Base-by-base conservation (phyloP, 2,113 vertebrate genomes). In the Crypturellus undulatus region DNA sequence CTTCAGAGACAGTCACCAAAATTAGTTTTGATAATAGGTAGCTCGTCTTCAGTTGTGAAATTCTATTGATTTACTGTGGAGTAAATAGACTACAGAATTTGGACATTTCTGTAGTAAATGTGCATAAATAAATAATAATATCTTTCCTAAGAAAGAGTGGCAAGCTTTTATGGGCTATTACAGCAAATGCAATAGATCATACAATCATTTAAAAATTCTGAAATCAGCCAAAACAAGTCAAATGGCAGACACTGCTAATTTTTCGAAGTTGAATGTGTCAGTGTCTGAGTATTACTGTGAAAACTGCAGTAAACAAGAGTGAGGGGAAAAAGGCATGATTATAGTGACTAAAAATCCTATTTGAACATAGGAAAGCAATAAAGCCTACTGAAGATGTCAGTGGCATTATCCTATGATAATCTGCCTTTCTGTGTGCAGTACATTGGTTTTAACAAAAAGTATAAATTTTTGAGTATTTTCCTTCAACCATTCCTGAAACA, bases 361-460 rank as follows among this genome's bases (percentile, higher is more conserved):
- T 80, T 80, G 56, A 81, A 36, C 92, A 36, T 22, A 85, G 38
- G 73, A 90, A 90, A 95, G 3, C 38, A 65, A 22, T 65, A 79
- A 78, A 72, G 9, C 7, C 34, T 43, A 26, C 6, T 36, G 40
- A 91, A n/a, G 42, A 77, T 9, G 2, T 68, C 20, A 64, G n/a
- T 10, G 17, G 40, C 22, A 34, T 49, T 67, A 56, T 75, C 79
- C 40, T 28, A 17, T 59, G 10, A 58, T 60, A 49, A 9, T 60
- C 54, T 7, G 0, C 36, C 30, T 69, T 79, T 63, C 16, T 81
- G 6, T 56, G 9, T 62, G 30, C 4, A 16, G 4, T 42, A 25
- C 11, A 26, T 12, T 30, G 4, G 76, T 64, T 71, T 68, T 22
- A 54, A 62, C 36, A 15, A 60, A 62, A 96, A 70, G 59, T 56